These are phyloP conservation scores for Vespertilio murinus DNA, from an alignment of 2,797 vertebrate genomes.

Conservation along the genomic window DNA sequence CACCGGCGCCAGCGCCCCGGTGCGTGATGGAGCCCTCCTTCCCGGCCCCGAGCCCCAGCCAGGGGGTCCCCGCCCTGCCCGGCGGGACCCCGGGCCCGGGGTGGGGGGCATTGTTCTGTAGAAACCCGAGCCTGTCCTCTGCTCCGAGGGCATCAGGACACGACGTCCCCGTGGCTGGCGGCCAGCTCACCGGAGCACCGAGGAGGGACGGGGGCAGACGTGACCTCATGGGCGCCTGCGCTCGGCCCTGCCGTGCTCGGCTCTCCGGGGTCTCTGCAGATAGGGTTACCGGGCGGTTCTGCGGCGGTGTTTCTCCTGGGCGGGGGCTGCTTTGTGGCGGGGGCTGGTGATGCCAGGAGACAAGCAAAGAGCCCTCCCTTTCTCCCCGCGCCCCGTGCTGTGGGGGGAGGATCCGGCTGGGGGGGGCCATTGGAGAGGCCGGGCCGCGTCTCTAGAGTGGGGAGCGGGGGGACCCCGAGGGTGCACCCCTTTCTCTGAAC, in stretches of 20 bases:
- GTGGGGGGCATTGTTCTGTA: conserved; percentile 75
- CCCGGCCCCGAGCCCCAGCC: not conserved
- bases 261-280: conserved; percentile 82
- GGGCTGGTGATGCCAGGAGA: conserved; percentile 82
- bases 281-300: conserved; percentile 84
- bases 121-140: conserved; percentile 70
- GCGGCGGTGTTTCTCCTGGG: conserved; percentile 85
- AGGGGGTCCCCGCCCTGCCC: not conserved
- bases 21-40: not conserved
- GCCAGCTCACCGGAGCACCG: conserved; percentile 85
- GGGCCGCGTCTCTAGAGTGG: conserved; percentile 19
- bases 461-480: not conserved
- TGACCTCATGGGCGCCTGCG: conserved; percentile 84
- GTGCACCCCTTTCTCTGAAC: not conserved
- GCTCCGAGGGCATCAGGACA: conserved; percentile 80
- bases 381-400: conserved; percentile 76
- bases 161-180: conserved; percentile 73
- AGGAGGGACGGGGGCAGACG: conserved; percentile 78
- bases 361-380: conserved; percentile 83
- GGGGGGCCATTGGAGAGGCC: conserved; percentile 58
- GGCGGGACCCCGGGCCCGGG: conserved; percentile 25
- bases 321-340: conserved; percentile 81
- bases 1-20: not conserved
- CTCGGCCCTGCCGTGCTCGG: conserved; percentile 81
- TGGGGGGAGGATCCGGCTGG: conserved; percentile 79